Conservation (phyloP, 2,888 invertebrate species). For the Athetis lepigone region DNA sequence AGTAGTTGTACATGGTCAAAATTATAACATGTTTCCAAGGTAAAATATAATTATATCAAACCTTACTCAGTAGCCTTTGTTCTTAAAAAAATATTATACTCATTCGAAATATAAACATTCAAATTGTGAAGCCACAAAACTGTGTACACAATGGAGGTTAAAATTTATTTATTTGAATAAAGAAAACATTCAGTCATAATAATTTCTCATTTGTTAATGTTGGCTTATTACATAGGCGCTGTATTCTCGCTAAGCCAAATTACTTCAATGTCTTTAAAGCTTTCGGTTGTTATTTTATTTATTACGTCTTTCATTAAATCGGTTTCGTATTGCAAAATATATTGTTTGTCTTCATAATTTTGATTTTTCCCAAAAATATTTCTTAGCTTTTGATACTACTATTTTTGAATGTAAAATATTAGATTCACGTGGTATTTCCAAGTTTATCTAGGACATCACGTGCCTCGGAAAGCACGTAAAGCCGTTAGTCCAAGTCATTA, state of each 20-base stretch:
- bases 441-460: too few species aligned
- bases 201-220: slow-evolving; percentile 37
- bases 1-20: neutral
- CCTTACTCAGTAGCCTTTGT: slow-evolving; percentile 19
- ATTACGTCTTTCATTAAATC: slow-evolving; percentile 9
- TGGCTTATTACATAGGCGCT: slow-evolving; percentile 28
- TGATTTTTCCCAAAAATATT: neutral
- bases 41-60: slow-evolving; percentile 17
- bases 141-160: slow-evolving; percentile 19
- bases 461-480: too few species aligned
- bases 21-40: slow-evolving; percentile 18
- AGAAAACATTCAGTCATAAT: slow-evolving; percentile 10
- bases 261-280: slow-evolving; percentile 30
- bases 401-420: too few species aligned
- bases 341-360: neutral
- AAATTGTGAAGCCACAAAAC: slow-evolving; percentile 18
- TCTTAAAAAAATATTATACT: slow-evolving; percentile 1
- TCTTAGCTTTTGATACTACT: too few species aligned
- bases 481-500: too few species aligned
- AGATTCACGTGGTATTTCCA: too few species aligned
- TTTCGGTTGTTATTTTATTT: slow-evolving; percentile 18
- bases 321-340: slow-evolving; percentile 4
- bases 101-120: slow-evolving; percentile 20
- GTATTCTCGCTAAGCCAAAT: slow-evolving; percentile 31
- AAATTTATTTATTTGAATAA: slow-evolving; percentile 26